phyloP scores from a whole-genome alignment of 2,797 vertebrate species.

The Coranthus polyacanthus region DNA sequence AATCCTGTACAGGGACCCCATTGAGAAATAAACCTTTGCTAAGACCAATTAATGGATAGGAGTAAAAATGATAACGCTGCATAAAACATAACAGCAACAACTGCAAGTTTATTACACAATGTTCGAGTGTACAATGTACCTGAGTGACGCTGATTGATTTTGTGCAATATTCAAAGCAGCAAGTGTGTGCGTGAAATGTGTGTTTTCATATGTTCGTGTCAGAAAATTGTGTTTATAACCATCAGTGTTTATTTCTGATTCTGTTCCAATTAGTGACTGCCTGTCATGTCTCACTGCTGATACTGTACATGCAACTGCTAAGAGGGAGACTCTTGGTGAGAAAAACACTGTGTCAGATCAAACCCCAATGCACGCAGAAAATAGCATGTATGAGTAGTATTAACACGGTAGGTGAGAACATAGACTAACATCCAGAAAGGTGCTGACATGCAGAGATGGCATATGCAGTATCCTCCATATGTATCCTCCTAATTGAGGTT shows the following conservation, averaged over 20 bases:
- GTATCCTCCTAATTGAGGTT: constrained; percentile 9
- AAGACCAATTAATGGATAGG: constrained; percentile 55
- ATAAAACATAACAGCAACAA: constrained; percentile 68
- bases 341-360: constrained; percentile 27
- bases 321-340: constrained; percentile 24
- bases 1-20: too few relatives aligned
- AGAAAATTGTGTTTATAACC: constrained; percentile 34
- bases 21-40: constrained; percentile 66
- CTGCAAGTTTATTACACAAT: constrained; percentile 49
- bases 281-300: constrained; percentile 44
- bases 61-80: constrained; percentile 67
- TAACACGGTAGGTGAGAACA: constrained; percentile 54
- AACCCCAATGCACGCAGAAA: constrained; percentile 39
- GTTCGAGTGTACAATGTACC: background rate
- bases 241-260: constrained; percentile 39
- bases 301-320: constrained; percentile 24
- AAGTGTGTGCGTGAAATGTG: constrained; percentile 20
- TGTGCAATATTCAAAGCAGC: constrained; percentile 23
- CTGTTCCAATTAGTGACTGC: constrained; percentile 51
- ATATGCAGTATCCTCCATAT: constrained; percentile 20
- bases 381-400: constrained; percentile 32
- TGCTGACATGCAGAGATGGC: constrained; percentile 45
- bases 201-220: constrained; percentile 32
- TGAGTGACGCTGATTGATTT: constrained; percentile 31
- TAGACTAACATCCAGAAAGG: constrained; percentile 35